Base-by-base conservation (phyloP, 1,140 invertebrate genomes). In the Drosophila lacertosa region DNA sequence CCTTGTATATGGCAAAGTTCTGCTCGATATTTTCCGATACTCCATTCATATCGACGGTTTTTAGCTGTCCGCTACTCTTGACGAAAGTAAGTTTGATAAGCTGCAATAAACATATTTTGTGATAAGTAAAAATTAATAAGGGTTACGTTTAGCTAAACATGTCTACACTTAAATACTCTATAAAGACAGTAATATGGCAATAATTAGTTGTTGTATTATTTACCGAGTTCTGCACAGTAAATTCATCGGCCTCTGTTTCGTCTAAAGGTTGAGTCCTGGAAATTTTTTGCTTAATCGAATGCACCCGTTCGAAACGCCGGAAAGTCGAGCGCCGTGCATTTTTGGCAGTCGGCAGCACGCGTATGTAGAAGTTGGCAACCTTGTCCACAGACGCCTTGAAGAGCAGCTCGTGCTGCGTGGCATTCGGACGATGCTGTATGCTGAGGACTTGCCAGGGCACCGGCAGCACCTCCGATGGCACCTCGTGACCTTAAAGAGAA, bases 1-100 rank as follows among this genome's bases (percentile, higher is more conserved):
- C 95, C 63, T 93, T 92, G 88, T 98, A 99, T 88, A 94, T 97
- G 35, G 94, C 92, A 79, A 97, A 95, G 13, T 94, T 94, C 89
- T 98, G 97, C 2, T 70, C 63, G 15, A 90, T 57, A 22, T 73
- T 66, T 22, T 84, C 74, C 4, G 62, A 59, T 1, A 91, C 10
- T 0, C 79, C 92, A 64, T 94, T 92, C 57, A 92, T 66, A 47
- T 93, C 92, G 53, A 97, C 91, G 4, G 93, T 92, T 22, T 92
- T 84, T 0, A 95, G 92, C 26, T 91, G 89, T 0, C 92, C 95
- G 0, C 48, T 60, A n/a, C 11, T 58, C 3, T 42, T 57, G 24
- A 20, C 40, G 18, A 86, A 86, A 0, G 53, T 42, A 0, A 86
- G 44, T 54, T 74, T 86, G 18, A 88, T 22, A 0, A 65, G 62